A percentile compares a stretch with the other conserved stretches of the same genome.
Conservation (phyloP, 2,113 vertebrate genomes). For the Carassius gibelio region DNA sequence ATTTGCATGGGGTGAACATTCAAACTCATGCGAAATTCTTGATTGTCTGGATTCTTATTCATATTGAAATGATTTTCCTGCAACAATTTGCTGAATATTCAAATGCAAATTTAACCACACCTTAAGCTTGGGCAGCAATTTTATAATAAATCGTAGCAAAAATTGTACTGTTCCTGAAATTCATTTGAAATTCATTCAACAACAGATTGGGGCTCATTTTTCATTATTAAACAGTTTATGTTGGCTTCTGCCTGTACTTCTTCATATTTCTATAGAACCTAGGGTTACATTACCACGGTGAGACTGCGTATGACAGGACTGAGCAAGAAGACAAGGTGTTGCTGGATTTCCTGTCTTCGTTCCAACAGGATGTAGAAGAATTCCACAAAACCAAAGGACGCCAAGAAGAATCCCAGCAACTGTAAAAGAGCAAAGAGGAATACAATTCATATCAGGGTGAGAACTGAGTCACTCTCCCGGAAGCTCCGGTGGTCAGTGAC, state of each 20-base stretch:
- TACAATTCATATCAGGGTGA: slow-evolving; percentile 53
- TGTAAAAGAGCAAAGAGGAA: slow-evolving; percentile 56
- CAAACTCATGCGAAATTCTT: background rate
- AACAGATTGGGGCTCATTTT: background rate
- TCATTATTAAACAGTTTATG: background rate
- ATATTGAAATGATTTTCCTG: background rate
- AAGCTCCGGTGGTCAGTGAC: slow-evolving; percentile 14
- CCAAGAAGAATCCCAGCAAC: slow-evolving; percentile 79
- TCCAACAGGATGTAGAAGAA: slow-evolving; percentile 82
- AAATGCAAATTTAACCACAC: background rate
- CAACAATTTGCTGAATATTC: background rate
- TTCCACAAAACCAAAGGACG: slow-evolving; percentile 80
- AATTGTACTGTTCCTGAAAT: background rate
- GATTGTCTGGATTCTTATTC: background rate
- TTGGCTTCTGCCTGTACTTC: background rate
- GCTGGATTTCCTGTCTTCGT: slow-evolving; percentile 75
- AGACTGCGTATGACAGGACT: slow-evolving; percentile 79
- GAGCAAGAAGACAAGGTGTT: slow-evolving; percentile 79
- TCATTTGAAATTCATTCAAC: background rate
- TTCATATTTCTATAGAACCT: background rate
- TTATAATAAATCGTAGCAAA: background rate
- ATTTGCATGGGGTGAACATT: background rate
- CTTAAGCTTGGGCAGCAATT: background rate
- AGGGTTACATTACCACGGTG: slow-evolving; percentile 73
- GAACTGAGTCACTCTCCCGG: slow-evolving; percentile 52